Conservation (phyloP, 2,797 vertebrate species). For the Oceanodroma leucorhoa region DNA sequence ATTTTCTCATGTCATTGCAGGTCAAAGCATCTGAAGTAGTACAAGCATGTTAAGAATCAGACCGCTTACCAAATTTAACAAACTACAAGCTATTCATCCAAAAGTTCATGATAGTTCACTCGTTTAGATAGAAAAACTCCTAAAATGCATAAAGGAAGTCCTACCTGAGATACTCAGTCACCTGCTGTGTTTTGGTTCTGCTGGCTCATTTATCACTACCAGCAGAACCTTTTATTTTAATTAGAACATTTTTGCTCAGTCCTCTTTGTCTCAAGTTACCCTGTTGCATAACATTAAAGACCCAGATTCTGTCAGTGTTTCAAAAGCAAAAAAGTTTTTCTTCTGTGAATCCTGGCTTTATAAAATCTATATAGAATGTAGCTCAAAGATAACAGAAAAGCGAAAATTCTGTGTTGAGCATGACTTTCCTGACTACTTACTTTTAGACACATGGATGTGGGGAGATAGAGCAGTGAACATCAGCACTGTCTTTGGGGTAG, state of each 20-base stretch:
- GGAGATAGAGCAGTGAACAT: background rate
- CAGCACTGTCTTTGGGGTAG: background rate
- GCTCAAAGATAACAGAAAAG: background rate
- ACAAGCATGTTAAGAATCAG: background rate
- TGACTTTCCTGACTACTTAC: background rate
- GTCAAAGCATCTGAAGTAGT: background rate
- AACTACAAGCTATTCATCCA: background rate
- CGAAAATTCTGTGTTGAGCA: background rate
- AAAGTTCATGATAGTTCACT: background rate
- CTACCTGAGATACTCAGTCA: background rate
- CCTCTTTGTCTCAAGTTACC: background rate
- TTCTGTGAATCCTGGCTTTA: background rate
- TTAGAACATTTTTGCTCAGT: background rate
- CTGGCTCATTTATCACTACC: background rate
- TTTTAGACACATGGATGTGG: background rate
- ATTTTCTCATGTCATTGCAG: background rate
- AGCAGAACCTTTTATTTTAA: background rate
- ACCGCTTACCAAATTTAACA: background rate
- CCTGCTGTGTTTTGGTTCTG: background rate
- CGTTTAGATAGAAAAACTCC: background rate
- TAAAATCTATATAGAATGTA: background rate
- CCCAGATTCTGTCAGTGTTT: background rate
- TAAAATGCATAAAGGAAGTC: background rate
- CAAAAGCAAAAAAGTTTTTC: background rate
- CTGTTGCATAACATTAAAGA: background rate